phyloP scores from a whole-genome alignment of 2,888 invertebrate species.

The Notocelia uddmanniana region DNA sequence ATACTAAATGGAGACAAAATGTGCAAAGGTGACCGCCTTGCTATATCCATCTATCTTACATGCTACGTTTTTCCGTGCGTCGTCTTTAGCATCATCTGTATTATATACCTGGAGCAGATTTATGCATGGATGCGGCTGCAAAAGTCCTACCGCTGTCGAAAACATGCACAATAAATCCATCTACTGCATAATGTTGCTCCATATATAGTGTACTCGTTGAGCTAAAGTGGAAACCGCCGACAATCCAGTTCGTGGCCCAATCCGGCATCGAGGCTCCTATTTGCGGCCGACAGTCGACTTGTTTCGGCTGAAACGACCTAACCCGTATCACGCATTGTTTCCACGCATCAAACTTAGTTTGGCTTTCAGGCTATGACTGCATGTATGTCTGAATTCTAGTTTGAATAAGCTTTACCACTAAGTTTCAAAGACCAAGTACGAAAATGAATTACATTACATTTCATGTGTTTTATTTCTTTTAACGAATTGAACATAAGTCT shows the following conservation, averaged over 20 bases:
- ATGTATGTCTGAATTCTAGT: slow-evolving; percentile 3
- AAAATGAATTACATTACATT: not conserved
- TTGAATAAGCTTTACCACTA: not conserved
- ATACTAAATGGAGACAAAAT: too few species aligned
- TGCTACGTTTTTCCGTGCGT: not conserved
- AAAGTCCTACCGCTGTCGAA: not conserved
- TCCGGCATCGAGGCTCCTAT: not conserved
- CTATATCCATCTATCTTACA: not conserved
- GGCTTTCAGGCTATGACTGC: slow-evolving; percentile 10
- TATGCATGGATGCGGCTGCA: not conserved
- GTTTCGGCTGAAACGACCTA: slow-evolving; percentile 5
- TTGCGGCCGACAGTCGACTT: slow-evolving; percentile 12
- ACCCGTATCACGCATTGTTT: slow-evolving; percentile 38
- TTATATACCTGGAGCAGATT: not conserved
- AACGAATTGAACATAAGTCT: too few species aligned
- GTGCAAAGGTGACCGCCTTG: too few species aligned
- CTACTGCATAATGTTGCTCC: not conserved
- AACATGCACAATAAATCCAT: slow-evolving; percentile 2
- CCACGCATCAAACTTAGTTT: slow-evolving; percentile 32
- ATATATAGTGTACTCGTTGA: not conserved
- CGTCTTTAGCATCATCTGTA: not conserved
- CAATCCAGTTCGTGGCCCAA: slow-evolving; percentile 8
- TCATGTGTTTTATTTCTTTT: too few species aligned
- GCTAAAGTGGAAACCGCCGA: slow-evolving; percentile 24
- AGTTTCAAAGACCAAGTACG: not conserved